Percentiles rank a stretch among this genome's conserved stretches.
phyloP scores from a whole-genome alignment of 1,140 invertebrate genomes.

The Schlechtendalia chinensis region DNA sequence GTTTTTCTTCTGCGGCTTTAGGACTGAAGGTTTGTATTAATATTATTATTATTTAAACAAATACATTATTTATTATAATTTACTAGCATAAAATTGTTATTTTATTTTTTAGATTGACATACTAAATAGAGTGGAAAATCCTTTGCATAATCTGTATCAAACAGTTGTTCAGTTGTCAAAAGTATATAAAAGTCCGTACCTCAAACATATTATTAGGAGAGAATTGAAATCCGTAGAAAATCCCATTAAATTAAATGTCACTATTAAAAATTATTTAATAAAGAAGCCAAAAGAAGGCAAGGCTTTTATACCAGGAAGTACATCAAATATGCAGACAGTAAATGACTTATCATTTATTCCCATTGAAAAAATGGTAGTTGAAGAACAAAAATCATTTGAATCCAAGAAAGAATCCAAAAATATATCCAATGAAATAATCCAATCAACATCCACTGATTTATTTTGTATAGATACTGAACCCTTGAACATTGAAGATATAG shows the following conservation, averaged over 20 bases:
- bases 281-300: conserved; percentile 31
- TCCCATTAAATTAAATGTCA: background rate
- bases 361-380: background rate
- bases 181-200: conserved; percentile 1
- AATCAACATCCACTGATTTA: conserved; percentile 1
- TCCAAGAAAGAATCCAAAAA: background rate
- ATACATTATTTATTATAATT: background rate
- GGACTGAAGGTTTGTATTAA: conserved; percentile 28
- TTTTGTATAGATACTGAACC: conserved; percentile 32
- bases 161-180: conserved; percentile 14
- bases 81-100: background rate
- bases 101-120: conserved; percentile 7
- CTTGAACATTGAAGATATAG: background rate
- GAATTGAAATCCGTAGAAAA: conserved; percentile 6
- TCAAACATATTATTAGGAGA: background rate
- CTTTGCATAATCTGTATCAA: conserved; percentile 1
- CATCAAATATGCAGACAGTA: background rate
- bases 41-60: background rate
- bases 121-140: background rate
- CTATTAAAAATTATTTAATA: conserved; percentile 24
- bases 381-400: background rate
- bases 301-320: conserved; percentile 15
- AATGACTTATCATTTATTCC: conserved; percentile 27
- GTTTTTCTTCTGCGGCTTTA: conserved; percentile 27
- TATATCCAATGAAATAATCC: too few relatives aligned